These are phyloP conservation scores for Dynastes maya DNA, from an alignment of 2,888 invertebrate species.

Conservation along the genomic window DNA sequence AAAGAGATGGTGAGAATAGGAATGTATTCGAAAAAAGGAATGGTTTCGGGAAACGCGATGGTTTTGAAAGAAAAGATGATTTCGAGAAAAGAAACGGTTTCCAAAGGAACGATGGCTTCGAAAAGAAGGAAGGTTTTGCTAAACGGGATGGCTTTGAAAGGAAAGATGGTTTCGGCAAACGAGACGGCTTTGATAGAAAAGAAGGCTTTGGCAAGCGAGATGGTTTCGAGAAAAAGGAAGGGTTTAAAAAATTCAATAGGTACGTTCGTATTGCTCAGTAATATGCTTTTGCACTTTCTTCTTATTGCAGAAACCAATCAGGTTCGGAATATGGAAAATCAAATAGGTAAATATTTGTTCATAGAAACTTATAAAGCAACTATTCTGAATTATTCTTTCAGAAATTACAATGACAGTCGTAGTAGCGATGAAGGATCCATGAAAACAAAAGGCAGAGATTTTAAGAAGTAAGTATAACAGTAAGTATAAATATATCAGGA, in stretches of 20 bases:
- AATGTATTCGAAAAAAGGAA: slow-evolving; percentile 28
- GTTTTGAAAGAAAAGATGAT: slow-evolving; percentile 18
- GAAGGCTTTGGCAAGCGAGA: slow-evolving; percentile 38
- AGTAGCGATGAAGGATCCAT: slow-evolving; percentile 28
- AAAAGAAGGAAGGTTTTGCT: slow-evolving; percentile 25
- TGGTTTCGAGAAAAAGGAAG: slow-evolving; percentile 17
- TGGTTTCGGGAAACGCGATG: not conserved
- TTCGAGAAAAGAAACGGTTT: slow-evolving; percentile 39
- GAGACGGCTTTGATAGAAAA: slow-evolving; percentile 22
- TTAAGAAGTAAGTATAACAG: slow-evolving; percentile 28
- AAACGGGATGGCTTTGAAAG: slow-evolving; percentile 25
- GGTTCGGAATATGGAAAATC: slow-evolving; percentile 14
- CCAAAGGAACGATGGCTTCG: slow-evolving; percentile 13
- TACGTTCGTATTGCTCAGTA: not conserved
- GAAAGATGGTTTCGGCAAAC: slow-evolving; percentile 4
- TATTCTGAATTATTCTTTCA: slow-evolving; percentile 12
- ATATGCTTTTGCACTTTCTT: not conserved
- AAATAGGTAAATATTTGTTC: slow-evolving; percentile 19
- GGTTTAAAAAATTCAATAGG: slow-evolving; percentile 34
- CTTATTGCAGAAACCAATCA: slow-evolving; percentile 17
- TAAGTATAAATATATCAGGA: not conserved
- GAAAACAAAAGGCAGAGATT: slow-evolving; percentile 30
- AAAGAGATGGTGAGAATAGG: slow-evolving; percentile 24
- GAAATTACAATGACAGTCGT: slow-evolving; percentile 32
- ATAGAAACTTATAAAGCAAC: too few relatives aligned